Percentiles rank a stretch among this genome's conserved stretches.
Evolutionary conservation across 2,797 vertebrate genomes (phyloP).

Genomic region (Sylvilagus floridanus): DNA sequence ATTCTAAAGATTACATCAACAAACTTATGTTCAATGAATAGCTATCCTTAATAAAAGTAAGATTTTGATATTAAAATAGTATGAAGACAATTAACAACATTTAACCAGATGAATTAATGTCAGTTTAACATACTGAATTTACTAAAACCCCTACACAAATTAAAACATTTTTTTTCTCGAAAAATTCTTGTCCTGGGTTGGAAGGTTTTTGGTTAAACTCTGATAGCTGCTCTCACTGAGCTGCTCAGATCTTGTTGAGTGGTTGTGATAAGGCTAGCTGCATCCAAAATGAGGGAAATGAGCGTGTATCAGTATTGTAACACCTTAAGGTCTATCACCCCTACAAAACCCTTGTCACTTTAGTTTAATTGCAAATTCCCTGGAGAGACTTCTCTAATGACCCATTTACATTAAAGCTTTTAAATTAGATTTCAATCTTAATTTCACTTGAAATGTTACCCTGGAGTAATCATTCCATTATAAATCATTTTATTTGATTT

Average conservation of each 20-base stretch:
- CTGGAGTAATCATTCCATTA: slow-evolving; percentile 81
- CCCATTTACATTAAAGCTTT: slow-evolving; percentile 84
- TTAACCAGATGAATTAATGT: slow-evolving; percentile 64
- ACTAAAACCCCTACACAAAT: slow-evolving; percentile 49
- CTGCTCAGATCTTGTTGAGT: slow-evolving; percentile 56
- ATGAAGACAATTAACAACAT: slow-evolving; percentile 34
- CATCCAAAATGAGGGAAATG: slow-evolving; percentile 66
- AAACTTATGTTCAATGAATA: slow-evolving; percentile 53
- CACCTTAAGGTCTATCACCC: slow-evolving; percentile 85
- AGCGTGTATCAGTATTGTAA: slow-evolving; percentile 74
- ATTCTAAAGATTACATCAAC: neutral
- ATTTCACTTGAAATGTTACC: slow-evolving; percentile 82
- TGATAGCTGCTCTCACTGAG: slow-evolving; percentile 45
- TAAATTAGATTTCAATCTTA: slow-evolving; percentile 84
- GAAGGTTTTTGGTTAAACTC: slow-evolving; percentile 39
- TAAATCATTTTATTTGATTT: slow-evolving; percentile 83
- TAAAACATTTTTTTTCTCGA: slow-evolving; percentile 7
- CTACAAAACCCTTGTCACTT: slow-evolving; percentile 83
- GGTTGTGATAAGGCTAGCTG: slow-evolving; percentile 63
- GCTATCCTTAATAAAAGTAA: slow-evolving; percentile 43
- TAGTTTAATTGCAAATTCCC: slow-evolving; percentile 84
- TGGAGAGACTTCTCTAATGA: slow-evolving; percentile 77
- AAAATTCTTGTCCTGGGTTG: slow-evolving; percentile 51
- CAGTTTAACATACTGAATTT: slow-evolving; percentile 49
- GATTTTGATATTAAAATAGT: slow-evolving; percentile 50